These are phyloP conservation scores for Paelopatides confundens DNA, from an alignment of 53 echinoderm and acorn worm species.

Conservation along the genomic window DNA sequence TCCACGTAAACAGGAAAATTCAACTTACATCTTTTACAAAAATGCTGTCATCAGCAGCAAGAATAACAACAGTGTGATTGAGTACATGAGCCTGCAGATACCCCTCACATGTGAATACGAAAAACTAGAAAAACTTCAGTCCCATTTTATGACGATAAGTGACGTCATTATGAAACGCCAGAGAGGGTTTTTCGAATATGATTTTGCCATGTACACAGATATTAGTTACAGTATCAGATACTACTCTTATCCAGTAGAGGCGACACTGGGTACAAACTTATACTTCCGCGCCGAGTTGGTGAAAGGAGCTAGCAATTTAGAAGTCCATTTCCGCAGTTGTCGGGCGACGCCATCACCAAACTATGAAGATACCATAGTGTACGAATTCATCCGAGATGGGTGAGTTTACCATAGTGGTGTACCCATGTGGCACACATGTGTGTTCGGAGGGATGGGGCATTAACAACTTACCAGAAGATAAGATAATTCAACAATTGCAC, in stretches of 20 bases:
- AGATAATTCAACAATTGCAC: no score
- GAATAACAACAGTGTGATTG: not conserved
- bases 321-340: slow-evolving; percentile 20
- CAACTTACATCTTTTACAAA: not conserved
- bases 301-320: not conserved
- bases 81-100: slow-evolving; percentile 31
- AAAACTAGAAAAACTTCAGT: not conserved
- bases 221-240: not conserved
- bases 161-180: not conserved
- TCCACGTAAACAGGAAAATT: slow-evolving; percentile 32
- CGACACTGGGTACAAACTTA: not conserved
- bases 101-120: slow-evolving; percentile 19
- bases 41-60: not conserved
- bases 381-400: slow-evolving; percentile 35
- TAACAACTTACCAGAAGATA: no score
- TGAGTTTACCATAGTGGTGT: no score
- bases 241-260: slow-evolving; percentile 7
- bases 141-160: not conserved
- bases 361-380: not conserved
- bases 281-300: slow-evolving; percentile 29
- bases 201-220: slow-evolving; percentile 32
- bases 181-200: slow-evolving; percentile 7
- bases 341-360: slow-evolving; percentile 11
- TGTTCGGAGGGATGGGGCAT: no score
- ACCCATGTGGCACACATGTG: no score